These are phyloP conservation scores for Perca schrenkii DNA, from an alignment of 2,113 vertebrate species.

Conservation along the genomic window DNA sequence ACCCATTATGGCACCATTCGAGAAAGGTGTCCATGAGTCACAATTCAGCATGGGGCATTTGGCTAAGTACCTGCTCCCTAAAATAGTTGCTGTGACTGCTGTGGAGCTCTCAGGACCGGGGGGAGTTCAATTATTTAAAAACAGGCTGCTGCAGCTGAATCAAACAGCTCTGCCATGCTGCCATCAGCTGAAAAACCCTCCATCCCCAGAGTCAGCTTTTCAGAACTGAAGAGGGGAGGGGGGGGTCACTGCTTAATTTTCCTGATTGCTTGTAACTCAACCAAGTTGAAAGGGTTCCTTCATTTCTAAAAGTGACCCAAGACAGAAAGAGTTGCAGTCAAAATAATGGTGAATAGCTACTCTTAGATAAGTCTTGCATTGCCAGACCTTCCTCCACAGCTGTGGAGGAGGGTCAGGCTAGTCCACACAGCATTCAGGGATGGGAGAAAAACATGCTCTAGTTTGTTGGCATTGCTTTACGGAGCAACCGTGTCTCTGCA, in stretches of 20 bases:
- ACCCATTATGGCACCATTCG: background rate
- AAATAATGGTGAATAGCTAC: background rate
- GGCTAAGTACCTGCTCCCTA: conserved; percentile 53
- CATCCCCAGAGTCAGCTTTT: conserved; percentile 67
- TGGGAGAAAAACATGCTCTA: too few relatives aligned
- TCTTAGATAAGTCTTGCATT: too few relatives aligned
- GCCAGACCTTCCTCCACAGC: too few relatives aligned
- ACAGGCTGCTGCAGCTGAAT: conserved; percentile 67
- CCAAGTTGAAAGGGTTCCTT: conserved; percentile 7
- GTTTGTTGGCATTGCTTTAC: too few relatives aligned
- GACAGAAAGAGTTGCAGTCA: background rate
- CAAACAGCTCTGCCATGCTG: conserved; percentile 57
- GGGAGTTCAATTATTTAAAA: conserved; percentile 73
- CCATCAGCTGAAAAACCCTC: conserved; percentile 65
- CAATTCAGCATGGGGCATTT: conserved; percentile 39
- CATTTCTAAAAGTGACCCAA: conserved; percentile 3
- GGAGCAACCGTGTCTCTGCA: too few relatives aligned
- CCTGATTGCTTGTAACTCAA: conserved; percentile 55
- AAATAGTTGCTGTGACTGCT: conserved; percentile 51
- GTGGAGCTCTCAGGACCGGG: conserved; percentile 23
- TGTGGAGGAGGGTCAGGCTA: too few relatives aligned
- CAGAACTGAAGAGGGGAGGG: conserved; percentile 34
- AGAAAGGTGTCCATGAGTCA: conserved; percentile 47
- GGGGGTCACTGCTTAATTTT: conserved; percentile 39
- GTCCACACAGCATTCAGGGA: too few relatives aligned